phyloP scores from a whole-genome alignment of 2,113 vertebrate genomes.

The Xiphophorus hellerii region DNA sequence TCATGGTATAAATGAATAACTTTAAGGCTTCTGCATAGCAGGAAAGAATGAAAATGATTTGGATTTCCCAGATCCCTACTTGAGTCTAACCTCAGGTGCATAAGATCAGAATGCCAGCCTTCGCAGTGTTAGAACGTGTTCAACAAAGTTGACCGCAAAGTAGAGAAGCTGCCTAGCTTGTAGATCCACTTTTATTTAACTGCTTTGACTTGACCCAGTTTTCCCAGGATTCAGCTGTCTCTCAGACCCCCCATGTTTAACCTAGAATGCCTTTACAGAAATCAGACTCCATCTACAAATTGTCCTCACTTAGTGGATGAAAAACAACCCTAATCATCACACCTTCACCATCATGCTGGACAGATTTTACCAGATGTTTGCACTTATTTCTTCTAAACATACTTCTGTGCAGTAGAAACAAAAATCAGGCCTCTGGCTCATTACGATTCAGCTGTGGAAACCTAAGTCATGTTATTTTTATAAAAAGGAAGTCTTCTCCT shows the following conservation, averaged over 20 bases:
- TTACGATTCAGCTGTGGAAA: background rate
- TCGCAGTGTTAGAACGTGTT: background rate
- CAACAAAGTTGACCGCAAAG: no score
- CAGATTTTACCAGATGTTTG: background rate
- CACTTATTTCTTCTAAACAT: background rate
- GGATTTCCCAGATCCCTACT: background rate
- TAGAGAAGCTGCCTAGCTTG: background rate
- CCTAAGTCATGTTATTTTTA: background rate
- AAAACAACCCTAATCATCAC: background rate
- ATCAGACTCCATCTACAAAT: background rate
- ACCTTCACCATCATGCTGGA: background rate
- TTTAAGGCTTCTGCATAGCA: no score
- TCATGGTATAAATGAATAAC: no score
- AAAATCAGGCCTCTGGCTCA: background rate
- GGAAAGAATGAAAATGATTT: no score
- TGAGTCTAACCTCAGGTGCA: no score
- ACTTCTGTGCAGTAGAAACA: no score
- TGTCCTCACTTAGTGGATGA: background rate
- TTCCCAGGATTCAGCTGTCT: background rate
- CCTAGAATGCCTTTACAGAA: background rate
- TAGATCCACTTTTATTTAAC: background rate
- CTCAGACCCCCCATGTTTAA: background rate
- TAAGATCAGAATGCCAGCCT: background rate
- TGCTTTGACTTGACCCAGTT: background rate
- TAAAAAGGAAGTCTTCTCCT: background rate